Evolutionary conservation across 2,888 invertebrate genomes (phyloP).

Genomic region (Spilarctia lutea): DNA sequence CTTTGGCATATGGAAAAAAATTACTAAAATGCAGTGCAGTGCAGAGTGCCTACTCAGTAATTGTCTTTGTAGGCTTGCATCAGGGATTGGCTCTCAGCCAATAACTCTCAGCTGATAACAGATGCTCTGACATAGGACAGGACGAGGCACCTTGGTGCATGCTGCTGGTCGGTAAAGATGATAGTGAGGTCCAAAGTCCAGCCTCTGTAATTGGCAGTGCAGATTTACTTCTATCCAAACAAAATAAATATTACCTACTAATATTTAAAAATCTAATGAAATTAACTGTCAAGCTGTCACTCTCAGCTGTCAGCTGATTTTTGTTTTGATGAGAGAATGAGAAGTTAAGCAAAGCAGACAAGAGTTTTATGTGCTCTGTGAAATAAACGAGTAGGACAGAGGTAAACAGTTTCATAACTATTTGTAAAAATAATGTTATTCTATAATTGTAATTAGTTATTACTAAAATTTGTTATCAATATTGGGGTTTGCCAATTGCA

Average conservation of each 20-base stretch:
- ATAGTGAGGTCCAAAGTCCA: too few species aligned
- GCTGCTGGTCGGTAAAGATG: too few species aligned
- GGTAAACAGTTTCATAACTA: background rate
- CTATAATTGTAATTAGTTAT: background rate
- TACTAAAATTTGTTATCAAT: background rate
- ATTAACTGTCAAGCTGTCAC: background rate
- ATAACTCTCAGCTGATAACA: too few species aligned
- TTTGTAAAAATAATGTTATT: background rate
- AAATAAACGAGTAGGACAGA: background rate
- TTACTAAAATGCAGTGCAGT: too few species aligned
- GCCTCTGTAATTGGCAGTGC: too few species aligned
- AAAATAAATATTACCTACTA: background rate
- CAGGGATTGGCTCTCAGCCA: too few species aligned
- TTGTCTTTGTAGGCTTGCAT: too few species aligned
- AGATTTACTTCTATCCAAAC: background rate
- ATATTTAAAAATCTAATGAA: background rate
- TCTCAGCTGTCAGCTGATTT: background rate
- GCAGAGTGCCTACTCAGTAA: too few species aligned
- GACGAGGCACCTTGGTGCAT: too few species aligned
- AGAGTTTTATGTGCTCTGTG: background rate
- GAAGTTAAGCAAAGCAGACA: background rate
- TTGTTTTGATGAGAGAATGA: background rate
- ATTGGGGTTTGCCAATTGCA: background rate
- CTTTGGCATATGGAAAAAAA: too few species aligned
- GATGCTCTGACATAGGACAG: too few species aligned